Evolutionary conservation across 1,140 invertebrate genomes (phyloP).

Genomic region (Rhopalosiphum padi): DNA sequence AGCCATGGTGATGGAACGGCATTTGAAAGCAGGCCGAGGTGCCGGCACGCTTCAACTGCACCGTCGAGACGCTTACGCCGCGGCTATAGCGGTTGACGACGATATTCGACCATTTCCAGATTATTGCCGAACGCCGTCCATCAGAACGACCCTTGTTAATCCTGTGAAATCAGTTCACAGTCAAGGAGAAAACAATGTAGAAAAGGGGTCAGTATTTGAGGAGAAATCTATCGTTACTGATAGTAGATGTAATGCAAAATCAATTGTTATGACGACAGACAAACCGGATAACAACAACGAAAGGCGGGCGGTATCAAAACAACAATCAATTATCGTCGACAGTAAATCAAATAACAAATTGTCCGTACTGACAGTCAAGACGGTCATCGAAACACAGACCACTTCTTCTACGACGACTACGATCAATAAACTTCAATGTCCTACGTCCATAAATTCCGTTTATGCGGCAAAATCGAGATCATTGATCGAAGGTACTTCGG

Average conservation of each 20-base stretch:
- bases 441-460: not conserved
- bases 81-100: not conserved
- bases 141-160: not conserved
- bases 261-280: not conserved
- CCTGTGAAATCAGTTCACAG: not conserved
- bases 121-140: not conserved
- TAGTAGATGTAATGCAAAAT: not conserved
- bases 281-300: too few species aligned
- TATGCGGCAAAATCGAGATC: not conserved
- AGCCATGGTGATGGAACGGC: not conserved
- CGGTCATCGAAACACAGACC: not conserved
- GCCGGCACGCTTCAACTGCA: not conserved
- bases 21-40: not conserved
- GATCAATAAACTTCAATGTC: not conserved
- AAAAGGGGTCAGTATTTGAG: not conserved
- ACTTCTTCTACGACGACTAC: not conserved
- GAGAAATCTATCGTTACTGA: not conserved
- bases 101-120: not conserved
- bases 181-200: not conserved
- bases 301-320: not conserved
- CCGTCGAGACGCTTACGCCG: not conserved
- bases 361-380: not conserved
- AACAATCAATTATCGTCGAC: not conserved
- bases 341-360: not conserved
- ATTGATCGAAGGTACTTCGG: not conserved